Conservation (phyloP, 2,888 invertebrate species). For the Mimas tiliae region DNA sequence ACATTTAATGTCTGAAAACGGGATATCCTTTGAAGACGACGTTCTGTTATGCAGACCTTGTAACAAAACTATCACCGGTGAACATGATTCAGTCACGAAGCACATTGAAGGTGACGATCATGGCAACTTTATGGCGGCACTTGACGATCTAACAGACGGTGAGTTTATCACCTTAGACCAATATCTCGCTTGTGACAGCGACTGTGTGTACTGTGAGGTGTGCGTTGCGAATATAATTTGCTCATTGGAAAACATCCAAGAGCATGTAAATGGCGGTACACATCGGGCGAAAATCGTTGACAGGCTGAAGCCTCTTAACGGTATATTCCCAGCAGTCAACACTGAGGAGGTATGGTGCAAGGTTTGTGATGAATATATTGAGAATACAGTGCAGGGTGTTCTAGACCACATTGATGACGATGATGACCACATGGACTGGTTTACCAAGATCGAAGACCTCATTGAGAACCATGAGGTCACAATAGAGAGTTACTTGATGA, state of each 20-base stretch:
- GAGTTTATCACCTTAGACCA: conserved; percentile 61
- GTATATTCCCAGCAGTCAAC: conserved; percentile 56
- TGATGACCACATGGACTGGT: conserved; percentile 61
- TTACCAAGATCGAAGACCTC: conserved; percentile 60
- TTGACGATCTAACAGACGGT: conserved; percentile 63
- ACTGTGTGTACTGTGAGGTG: conserved; percentile 60
- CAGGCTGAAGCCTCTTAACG: conserved; percentile 60
- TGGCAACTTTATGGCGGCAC: conserved; percentile 61
- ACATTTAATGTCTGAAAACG: conserved; percentile 61
- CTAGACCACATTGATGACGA: conserved; percentile 62
- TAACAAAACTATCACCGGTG: conserved; percentile 45
- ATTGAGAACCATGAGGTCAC: conserved; percentile 58
- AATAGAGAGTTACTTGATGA: conserved; percentile 52
- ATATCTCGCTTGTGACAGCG: conserved; percentile 58
- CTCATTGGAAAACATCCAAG: conserved; percentile 54
- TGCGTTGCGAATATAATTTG: conserved; percentile 54
- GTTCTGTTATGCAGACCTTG: conserved; percentile 63
- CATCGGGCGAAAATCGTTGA: conserved; percentile 59
- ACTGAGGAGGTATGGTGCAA: conserved; percentile 64
- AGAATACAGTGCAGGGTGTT: conserved; percentile 51
- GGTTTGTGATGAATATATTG: conserved; percentile 58
- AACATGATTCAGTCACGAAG: conserved; percentile 56
- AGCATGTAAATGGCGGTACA: conserved; percentile 59
- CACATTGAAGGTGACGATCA: conserved; percentile 63
- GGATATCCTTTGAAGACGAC: conserved; percentile 52